Percentiles rank a stretch among this genome's conserved stretches.
Evolutionary conservation across 2,113 vertebrate species (phyloP).

Genomic region (Pleuronectes platessa): DNA sequence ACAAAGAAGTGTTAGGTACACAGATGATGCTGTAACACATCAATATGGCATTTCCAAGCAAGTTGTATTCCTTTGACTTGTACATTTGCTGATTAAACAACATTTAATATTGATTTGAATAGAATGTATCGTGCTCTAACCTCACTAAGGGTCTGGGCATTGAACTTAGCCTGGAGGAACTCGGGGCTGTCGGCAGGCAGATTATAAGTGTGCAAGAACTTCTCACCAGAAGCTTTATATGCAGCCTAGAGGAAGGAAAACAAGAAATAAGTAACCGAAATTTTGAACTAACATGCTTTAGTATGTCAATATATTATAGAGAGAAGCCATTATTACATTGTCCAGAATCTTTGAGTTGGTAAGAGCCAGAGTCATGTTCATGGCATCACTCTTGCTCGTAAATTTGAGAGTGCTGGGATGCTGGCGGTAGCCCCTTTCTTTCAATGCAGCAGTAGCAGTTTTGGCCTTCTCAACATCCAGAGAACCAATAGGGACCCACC

Average conservation of each 20-base stretch:
- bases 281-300: not conserved
- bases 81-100: not conserved
- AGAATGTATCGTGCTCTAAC: constrained; percentile 74
- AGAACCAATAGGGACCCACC: constrained; percentile 91
- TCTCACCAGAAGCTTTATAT: constrained; percentile 92
- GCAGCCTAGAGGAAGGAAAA: constrained; percentile 79
- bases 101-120: not conserved
- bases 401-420: constrained; percentile 89
- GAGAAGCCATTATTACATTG: constrained; percentile 58
- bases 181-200: constrained; percentile 88
- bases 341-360: constrained; percentile 89
- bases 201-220: constrained; percentile 89
- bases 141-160: constrained; percentile 90
- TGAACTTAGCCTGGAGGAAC: constrained; percentile 93
- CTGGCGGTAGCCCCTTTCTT: constrained; percentile 82
- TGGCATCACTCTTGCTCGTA: constrained; percentile 90
- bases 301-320: not conserved
- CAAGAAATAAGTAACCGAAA: not conserved
- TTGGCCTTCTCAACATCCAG: constrained; percentile 88
- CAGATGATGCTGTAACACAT: not conserved
- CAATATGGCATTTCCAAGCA: not conserved
- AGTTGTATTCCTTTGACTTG: not conserved
- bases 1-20: constrained; percentile 8
- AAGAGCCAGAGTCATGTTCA: constrained; percentile 90
- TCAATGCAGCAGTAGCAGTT: constrained; percentile 82